Evolutionary conservation across 1,140 invertebrate genomes (phyloP).

Genomic region (Lamellibrachia luymesi): DNA sequence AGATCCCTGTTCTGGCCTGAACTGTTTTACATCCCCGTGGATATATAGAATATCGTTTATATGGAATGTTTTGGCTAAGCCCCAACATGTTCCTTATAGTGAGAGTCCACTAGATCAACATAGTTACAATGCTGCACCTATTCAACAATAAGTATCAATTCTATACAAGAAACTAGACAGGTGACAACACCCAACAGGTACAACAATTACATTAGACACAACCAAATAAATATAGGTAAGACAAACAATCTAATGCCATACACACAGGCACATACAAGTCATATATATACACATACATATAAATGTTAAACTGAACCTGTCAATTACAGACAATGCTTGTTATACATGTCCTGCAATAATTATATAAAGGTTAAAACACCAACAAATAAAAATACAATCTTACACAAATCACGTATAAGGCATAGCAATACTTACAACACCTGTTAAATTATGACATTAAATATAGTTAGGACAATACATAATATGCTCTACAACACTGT

Average conservation of each 20-base stretch:
- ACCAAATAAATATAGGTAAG: neutral
- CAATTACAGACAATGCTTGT: neutral
- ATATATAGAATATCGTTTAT: no score
- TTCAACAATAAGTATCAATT: neutral
- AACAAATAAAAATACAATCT: neutral
- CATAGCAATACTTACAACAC: neutral
- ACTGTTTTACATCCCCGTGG: no score
- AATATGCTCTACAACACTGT: no score
- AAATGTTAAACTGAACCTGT: neutral
- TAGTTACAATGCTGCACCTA: neutral
- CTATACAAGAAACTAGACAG: neutral
- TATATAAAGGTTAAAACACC: neutral
- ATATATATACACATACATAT: neutral
- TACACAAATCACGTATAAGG: neutral
- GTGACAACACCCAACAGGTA: neutral
- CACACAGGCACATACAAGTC: neutral
- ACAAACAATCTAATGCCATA: neutral
- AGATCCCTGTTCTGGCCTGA: no score
- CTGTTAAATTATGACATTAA: neutral
- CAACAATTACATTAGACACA: neutral
- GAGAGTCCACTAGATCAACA: neutral
- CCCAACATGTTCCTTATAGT: no score
- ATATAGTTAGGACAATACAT: neutral
- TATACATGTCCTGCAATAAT: neutral
- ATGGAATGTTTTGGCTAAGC: no score